These are phyloP conservation scores for Melitaea cinxia DNA, from an alignment of 1,140 invertebrate genomes.

Conservation along the genomic window DNA sequence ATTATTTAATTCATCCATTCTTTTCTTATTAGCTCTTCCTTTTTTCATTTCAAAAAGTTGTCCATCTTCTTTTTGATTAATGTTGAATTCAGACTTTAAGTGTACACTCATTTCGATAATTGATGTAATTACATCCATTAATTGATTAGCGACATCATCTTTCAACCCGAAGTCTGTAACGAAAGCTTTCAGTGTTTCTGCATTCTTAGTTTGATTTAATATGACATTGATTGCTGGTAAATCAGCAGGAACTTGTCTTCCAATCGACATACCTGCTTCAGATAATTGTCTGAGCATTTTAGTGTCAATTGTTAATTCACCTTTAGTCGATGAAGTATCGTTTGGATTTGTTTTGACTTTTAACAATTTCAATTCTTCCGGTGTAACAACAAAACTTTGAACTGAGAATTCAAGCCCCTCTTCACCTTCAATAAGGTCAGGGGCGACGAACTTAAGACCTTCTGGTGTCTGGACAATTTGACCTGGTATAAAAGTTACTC, in stretches of 20 bases:
- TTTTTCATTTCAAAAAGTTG: conserved; percentile 53
- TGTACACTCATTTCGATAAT: conserved; percentile 81
- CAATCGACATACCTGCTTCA: conserved; percentile 86
- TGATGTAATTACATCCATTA: conserved; percentile 78
- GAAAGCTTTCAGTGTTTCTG: conserved; percentile 76
- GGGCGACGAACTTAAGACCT: conserved; percentile 87
- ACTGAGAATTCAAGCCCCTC: conserved; percentile 88
- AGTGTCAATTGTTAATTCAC: conserved; percentile 85
- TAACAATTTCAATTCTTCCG: conserved; percentile 85
- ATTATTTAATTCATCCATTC: conserved; percentile 46
- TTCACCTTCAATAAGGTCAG: conserved; percentile 85
- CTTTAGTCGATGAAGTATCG: conserved; percentile 81
- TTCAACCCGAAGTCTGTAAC: conserved; percentile 78
- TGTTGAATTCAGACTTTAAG: conserved; percentile 68
- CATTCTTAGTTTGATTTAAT: conserved; percentile 82
- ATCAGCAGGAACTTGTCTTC: conserved; percentile 84
- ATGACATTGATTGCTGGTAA: conserved; percentile 85
- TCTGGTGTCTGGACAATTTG: conserved; percentile 88
- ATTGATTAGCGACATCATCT: conserved; percentile 79
- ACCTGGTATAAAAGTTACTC: conserved; percentile 87
- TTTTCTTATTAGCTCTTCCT: conserved; percentile 55
- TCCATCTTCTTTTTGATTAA: conserved; percentile 49
- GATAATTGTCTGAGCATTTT: conserved; percentile 86
- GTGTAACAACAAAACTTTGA: conserved; percentile 88
- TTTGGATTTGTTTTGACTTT: conserved; percentile 83